Evolutionary conservation across 1,140 invertebrate genomes (phyloP).

Genomic region (Hylaeus anthracinus): DNA sequence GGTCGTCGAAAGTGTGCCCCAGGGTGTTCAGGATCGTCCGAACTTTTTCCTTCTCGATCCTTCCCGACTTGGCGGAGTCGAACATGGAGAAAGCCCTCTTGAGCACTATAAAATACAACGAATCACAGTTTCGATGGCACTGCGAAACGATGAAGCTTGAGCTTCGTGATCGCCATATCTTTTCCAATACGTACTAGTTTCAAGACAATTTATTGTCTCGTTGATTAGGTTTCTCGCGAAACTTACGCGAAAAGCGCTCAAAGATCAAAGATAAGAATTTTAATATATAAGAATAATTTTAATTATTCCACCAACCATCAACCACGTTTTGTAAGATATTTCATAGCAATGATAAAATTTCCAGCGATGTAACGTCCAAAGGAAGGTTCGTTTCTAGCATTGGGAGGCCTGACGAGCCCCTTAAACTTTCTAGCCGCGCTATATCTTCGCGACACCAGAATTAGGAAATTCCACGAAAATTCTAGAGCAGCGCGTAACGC

Average conservation of each 20-base stretch:
- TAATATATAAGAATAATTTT: too few relatives aligned
- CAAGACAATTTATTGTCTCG: too few relatives aligned
- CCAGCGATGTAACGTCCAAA: too few relatives aligned
- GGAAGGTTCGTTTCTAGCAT: not conserved
- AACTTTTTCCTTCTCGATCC: conserved; percentile 88
- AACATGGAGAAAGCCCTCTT: conserved; percentile 89
- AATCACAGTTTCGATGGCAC: not conserved
- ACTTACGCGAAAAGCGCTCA: too few relatives aligned
- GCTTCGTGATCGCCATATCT: too few relatives aligned
- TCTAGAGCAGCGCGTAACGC: conserved; percentile 5
- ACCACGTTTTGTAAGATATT: too few relatives aligned
- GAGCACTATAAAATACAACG: conserved; percentile 81
- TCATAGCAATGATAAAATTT: too few relatives aligned
- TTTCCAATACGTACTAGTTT: too few relatives aligned
- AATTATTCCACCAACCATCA: too few relatives aligned
- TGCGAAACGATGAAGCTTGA: not conserved
- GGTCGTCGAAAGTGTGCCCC: conserved; percentile 87
- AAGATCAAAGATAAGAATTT: too few relatives aligned
- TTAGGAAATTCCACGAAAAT: conserved; percentile 2
- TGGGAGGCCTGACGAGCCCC: not conserved
- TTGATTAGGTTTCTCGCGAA: too few relatives aligned
- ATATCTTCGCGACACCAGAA: not conserved
- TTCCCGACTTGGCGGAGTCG: conserved; percentile 87
- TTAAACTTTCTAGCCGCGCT: not conserved
- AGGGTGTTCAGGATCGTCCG: conserved; percentile 88